phyloP scores from a whole-genome alignment of 2,888 invertebrate species.

The Thymelicus lineola region DNA sequence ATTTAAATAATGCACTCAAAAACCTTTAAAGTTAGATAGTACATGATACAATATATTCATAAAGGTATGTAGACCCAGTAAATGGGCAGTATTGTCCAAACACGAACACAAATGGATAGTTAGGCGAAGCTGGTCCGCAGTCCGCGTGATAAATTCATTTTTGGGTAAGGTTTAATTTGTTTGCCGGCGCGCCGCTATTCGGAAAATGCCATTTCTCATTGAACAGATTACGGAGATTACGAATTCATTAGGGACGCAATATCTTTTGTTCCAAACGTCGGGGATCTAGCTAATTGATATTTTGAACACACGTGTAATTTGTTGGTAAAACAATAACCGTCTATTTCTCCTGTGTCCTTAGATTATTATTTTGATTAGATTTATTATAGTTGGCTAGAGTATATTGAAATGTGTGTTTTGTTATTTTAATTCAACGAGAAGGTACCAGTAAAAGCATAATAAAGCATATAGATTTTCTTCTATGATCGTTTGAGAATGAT shows the following conservation, averaged over 20 bases:
- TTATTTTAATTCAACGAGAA: no score
- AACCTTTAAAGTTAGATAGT: neutral
- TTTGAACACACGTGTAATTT: conserved; percentile 70
- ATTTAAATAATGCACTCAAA: neutral
- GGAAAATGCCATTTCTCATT: conserved; percentile 82
- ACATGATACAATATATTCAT: neutral
- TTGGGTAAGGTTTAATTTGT: conserved; percentile 83
- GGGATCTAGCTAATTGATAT: conserved; percentile 77
- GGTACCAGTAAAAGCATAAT: no score
- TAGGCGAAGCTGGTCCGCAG: conserved; percentile 52
- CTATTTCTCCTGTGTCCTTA: neutral
- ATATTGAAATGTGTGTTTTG: neutral
- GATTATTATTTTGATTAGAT: neutral
- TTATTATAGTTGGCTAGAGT: neutral
- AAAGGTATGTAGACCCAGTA: conserved; percentile 23
- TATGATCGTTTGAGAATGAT: no score
- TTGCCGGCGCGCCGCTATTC: conserved; percentile 70
- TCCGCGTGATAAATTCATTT: conserved; percentile 82
- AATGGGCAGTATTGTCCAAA: conserved; percentile 47
- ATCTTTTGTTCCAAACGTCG: conserved; percentile 68
- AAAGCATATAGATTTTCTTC: no score
- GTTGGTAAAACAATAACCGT: conserved; percentile 47
- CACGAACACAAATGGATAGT: conserved; percentile 63
- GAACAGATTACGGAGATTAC: conserved; percentile 84
- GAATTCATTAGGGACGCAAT: conserved; percentile 81